These are phyloP conservation scores for Sminthurinus aureus DNA, from an alignment of 2,888 invertebrate genomes.

Conservation along the genomic window DNA sequence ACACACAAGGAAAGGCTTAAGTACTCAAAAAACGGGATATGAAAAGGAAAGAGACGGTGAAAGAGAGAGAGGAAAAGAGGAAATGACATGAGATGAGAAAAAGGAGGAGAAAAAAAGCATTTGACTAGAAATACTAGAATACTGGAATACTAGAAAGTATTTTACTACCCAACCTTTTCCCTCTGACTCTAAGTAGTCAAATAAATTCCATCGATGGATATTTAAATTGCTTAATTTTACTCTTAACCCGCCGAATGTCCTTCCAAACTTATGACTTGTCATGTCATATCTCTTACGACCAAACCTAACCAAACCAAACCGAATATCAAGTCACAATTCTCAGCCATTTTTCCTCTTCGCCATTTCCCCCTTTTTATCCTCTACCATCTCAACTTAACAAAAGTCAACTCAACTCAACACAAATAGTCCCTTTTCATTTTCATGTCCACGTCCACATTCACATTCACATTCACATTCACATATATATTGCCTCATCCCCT, in stretches of 20 bases:
- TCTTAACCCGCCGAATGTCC: not conserved
- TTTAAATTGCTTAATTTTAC: conserved; percentile 30
- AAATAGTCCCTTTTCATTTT: too few species aligned
- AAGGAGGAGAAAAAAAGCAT: conserved; percentile 9
- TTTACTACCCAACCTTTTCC: too few species aligned
- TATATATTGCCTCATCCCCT: too few species aligned
- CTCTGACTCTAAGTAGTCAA: conserved; percentile 8
- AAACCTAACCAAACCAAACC: not conserved
- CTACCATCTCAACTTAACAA: too few species aligned
- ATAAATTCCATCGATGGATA: conserved; percentile 30
- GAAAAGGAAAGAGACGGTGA: not conserved
- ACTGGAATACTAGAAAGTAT: too few species aligned
- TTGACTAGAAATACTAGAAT: too few species aligned
- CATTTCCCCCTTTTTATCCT: not conserved
- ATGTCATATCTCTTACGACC: conserved; percentile 13
- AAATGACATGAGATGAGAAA: not conserved
- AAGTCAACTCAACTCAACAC: too few species aligned
- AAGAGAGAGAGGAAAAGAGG: not conserved
- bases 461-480: too few species aligned
- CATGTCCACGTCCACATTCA: too few species aligned
- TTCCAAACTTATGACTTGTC: conserved; percentile 11
- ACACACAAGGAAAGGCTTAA: not conserved
- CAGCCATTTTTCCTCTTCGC: not conserved
- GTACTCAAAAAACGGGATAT: not conserved
- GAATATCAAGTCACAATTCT: not conserved